Conservation (phyloP, 2,797 vertebrate genomes). For the Triplophysa yarkandensis region DNA sequence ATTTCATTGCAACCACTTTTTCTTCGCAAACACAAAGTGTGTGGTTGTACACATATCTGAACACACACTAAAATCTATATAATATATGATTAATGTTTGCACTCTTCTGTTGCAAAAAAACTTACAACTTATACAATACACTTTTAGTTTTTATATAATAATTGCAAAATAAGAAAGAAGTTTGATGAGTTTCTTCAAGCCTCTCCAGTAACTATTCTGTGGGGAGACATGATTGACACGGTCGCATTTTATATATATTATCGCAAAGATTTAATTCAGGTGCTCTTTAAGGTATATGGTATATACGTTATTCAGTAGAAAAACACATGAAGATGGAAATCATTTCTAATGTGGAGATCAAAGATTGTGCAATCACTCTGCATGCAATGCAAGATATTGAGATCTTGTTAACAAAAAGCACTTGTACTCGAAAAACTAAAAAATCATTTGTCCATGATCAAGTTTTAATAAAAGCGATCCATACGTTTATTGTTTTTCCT, state of each 20-base stretch:
- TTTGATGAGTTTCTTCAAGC: constrained; percentile 2
- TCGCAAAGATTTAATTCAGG: constrained; percentile 2
- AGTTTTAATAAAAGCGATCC: constrained; percentile 48
- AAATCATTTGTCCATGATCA: constrained; percentile 41
- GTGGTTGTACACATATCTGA: constrained; percentile 23
- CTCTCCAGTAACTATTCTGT: constrained; percentile 10
- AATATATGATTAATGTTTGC: constrained; percentile 15
- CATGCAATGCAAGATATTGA: constrained; percentile 56
- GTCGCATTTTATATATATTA: constrained; percentile 6
- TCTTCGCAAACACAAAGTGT: constrained; percentile 36
- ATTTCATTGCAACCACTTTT: constrained; percentile 43
- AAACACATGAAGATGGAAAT: neutral
- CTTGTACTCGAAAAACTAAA: constrained; percentile 46
- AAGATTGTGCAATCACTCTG: constrained; percentile 32
- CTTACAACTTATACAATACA: constrained; percentile 21
- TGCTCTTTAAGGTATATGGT: constrained; percentile 8
- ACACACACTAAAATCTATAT: constrained; percentile 19
- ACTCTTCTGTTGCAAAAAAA: constrained; percentile 14
- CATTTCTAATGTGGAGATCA: neutral
- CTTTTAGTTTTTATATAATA: constrained; percentile 32
- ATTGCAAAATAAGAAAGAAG: constrained; percentile 7
- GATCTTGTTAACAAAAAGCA: too few relatives aligned
- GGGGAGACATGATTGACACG: neutral
- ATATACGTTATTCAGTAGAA: constrained; percentile 5
- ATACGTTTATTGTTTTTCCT: constrained; percentile 16